Conservation (phyloP, 2,888 invertebrate genomes). For the Epinotia demarniana region DNA sequence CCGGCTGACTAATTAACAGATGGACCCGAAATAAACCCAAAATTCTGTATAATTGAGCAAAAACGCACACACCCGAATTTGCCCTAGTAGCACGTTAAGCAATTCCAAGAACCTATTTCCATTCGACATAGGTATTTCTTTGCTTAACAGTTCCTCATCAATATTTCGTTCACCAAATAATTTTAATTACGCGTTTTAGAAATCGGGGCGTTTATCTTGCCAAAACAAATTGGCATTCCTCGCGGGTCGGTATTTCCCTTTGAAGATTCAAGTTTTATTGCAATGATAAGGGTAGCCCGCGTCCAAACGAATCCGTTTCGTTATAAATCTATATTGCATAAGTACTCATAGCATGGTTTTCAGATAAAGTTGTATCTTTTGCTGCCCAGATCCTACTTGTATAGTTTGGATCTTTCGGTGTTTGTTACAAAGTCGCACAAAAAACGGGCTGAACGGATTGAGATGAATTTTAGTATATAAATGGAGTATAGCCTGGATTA, state of each 20-base stretch:
- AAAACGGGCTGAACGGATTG: no score
- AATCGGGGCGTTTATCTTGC: slow-evolving; percentile 47
- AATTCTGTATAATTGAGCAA: background rate
- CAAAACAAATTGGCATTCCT: slow-evolving; percentile 65
- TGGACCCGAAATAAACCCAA: background rate
- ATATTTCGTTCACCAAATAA: slow-evolving; percentile 21
- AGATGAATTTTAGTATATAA: no score
- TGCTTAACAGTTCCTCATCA: slow-evolving; percentile 7
- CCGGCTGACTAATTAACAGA: background rate
- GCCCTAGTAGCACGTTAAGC: background rate
- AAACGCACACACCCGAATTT: background rate
- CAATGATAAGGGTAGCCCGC: slow-evolving; percentile 56
- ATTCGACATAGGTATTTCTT: background rate
- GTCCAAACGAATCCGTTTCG: slow-evolving; percentile 45
- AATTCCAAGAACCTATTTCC: background rate
- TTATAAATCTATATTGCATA: background rate
- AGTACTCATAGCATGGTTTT: background rate
- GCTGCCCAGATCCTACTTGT: background rate
- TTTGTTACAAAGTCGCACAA: no score
- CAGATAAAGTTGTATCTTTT: background rate
- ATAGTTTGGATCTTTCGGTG: no score
- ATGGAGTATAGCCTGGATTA: no score
- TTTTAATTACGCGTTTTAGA: slow-evolving; percentile 40
- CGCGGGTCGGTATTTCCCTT: slow-evolving; percentile 55
- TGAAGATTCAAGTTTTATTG: slow-evolving; percentile 58